Percentiles rank a stretch among this genome's conserved stretches.
Evolutionary conservation across 2,113 vertebrate genomes (phyloP).

Genomic region (Gallinago media): DNA sequence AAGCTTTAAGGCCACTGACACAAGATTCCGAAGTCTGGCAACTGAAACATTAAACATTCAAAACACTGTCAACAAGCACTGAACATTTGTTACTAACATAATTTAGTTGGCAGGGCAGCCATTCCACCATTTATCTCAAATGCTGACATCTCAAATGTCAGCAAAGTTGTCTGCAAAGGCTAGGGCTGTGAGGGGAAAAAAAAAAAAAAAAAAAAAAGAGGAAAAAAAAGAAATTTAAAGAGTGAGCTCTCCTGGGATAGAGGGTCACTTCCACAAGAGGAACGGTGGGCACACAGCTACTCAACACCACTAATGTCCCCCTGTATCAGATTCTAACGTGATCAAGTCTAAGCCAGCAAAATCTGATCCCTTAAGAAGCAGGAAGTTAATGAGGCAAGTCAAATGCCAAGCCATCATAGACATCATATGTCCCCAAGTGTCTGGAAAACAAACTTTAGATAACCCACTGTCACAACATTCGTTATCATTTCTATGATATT

Average conservation of each 20-base stretch:
- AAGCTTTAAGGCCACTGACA: slow-evolving; percentile 8
- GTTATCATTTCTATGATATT: background rate
- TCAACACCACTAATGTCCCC: background rate
- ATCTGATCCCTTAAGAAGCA: background rate
- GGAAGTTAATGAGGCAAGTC: background rate
- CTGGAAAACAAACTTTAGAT: background rate
- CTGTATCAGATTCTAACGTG: background rate
- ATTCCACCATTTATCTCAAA: background rate
- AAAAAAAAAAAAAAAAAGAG: background rate
- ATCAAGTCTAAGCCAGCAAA: background rate
- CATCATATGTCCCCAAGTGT: background rate
- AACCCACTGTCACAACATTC: background rate
- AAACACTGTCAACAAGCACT: background rate
- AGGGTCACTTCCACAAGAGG: background rate
- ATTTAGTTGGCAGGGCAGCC: background rate
- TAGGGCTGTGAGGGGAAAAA: background rate
- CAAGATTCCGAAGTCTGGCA: background rate
- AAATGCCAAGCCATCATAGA: background rate
- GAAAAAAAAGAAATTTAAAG: background rate
- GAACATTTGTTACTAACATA: background rate
- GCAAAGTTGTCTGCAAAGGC: background rate
- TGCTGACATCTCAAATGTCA: background rate
- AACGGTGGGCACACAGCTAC: rapidly evolving
- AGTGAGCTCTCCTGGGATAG: background rate
- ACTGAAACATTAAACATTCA: background rate